These are phyloP conservation scores for Coelopa pilipes DNA, from an alignment of 2,888 invertebrate species.

Conservation along the genomic window DNA sequence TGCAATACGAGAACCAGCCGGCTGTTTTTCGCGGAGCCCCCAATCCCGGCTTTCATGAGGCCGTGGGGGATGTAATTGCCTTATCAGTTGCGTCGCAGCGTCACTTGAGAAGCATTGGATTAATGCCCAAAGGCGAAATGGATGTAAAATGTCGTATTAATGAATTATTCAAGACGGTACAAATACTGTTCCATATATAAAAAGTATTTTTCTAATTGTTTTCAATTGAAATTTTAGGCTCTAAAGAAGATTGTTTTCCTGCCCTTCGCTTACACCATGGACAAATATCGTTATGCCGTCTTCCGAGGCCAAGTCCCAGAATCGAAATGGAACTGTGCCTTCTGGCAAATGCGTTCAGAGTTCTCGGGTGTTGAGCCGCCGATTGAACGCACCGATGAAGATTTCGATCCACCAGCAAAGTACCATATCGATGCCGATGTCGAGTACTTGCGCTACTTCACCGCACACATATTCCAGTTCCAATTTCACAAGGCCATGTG, in stretches of 20 bases:
- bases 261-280: conserved; percentile 77
- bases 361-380: conserved; percentile 77
- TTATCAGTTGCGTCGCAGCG: conserved; percentile 76
- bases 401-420: conserved; percentile 82
- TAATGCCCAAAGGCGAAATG: conserved; percentile 71
- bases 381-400: conserved; percentile 71
- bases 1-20: conserved; percentile 73
- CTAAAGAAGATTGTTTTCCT: conserved; percentile 76
- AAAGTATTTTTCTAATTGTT: conserved; percentile 29
- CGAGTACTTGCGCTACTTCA: conserved; percentile 76
- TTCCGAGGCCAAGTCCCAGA: conserved; percentile 72
- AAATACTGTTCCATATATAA: not conserved
- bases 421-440: conserved; percentile 79
- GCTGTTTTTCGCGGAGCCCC: conserved; percentile 71
- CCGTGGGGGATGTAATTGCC: conserved; percentile 78
- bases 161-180: conserved; percentile 70
- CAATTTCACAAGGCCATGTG: conserved; percentile 80
- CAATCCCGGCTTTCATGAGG: conserved; percentile 75
- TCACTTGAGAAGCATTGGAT: conserved; percentile 76
- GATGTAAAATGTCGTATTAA: conserved; percentile 74
- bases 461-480: conserved; percentile 83
- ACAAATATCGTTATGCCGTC: conserved; percentile 77
- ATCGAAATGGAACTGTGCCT: conserved; percentile 74
- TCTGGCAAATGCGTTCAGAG: conserved; percentile 73
- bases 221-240: conserved; percentile 46